Base-by-base conservation (phyloP, 1,140 invertebrate species). In the Acromyrmex heyeri region DNA sequence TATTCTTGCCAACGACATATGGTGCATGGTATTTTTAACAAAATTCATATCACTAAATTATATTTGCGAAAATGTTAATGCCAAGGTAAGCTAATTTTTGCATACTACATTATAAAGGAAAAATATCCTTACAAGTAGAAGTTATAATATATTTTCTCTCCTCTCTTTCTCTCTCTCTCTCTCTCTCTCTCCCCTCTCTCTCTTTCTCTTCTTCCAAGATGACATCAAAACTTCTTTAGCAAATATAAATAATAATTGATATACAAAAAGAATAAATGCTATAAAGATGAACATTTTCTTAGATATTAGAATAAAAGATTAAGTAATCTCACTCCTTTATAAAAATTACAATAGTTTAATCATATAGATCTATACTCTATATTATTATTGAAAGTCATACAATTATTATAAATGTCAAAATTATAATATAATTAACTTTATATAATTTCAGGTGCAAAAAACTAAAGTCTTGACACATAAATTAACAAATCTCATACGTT, bases 51-150 rank as follows among this genome's bases (percentile, higher is more conserved):
- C 57, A 77, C 2, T 77, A 8, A 77, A 77, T 27, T 16, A 62
- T 77, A 44, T 77, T 6, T 77, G 73, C 24, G 57, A 69, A 59
- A 69, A 48, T 27, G 61, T 69, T 55, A 79, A 27, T 44, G 18
- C 57, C 12, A 79, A 79, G 62, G 77, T 79, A 75, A 67, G 12
- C 0, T 57, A 24, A 8, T 75, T 44, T 44, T 44, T 44, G 34
- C 34, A 44, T 10, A 55, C 8, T 16, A 7, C 7, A 30, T 3
- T 53, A n/a, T n/a, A 53, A n/a, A 0, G 4, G 2, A 6, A 34
- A 24, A 69, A 7, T 24, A 5, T 69, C 48, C 0, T 14, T 0
- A 24, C 7, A 38, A 69, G 6, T 48, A 70, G 3, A 48, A 70
- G 38, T 70, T 44, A 21, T 67, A 6, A 65, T 21, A 67, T 14